Evolutionary conservation across 64 coral and sea anemone species (phyloP).

Genomic region (Dendrophyllia cribrosa): DNA sequence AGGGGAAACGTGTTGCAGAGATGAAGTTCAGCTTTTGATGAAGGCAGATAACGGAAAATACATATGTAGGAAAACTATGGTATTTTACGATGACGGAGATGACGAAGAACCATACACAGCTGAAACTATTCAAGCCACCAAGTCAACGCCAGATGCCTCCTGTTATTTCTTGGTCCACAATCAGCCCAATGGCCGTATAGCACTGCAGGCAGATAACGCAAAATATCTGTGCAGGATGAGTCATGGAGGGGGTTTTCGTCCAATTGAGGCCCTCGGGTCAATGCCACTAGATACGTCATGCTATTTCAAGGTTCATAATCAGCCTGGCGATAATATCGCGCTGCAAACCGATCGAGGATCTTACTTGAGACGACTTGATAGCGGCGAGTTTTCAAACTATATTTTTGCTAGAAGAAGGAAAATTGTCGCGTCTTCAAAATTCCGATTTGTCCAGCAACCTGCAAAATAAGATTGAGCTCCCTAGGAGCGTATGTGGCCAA

Average conservation of each 20-base stretch:
- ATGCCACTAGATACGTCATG: neutral
- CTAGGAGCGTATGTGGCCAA: too few species aligned
- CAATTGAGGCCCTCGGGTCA: neutral
- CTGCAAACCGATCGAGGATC: neutral
- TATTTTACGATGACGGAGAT: neutral
- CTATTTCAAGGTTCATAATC: neutral
- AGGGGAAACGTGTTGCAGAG: neutral
- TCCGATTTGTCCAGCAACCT: too few species aligned
- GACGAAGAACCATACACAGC: neutral
- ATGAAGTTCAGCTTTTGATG: neutral
- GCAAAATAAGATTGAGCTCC: too few species aligned
- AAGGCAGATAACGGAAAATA: neutral
- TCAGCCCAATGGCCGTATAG: neutral
- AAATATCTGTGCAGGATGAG: neutral
- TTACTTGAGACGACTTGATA: too few species aligned
- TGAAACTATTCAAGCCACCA: neutral
- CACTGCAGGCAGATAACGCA: neutral
- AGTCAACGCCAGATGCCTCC: neutral
- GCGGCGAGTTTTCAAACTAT: too few species aligned
- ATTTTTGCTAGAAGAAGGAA: too few species aligned
- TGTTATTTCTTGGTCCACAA: neutral
- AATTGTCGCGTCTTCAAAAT: too few species aligned
- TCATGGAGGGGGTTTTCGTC: neutral
- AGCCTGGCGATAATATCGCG: neutral
- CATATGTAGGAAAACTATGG: neutral